Evolutionary conservation across 1,140 invertebrate genomes (phyloP), one percentile per base, ranked within the genome.

Genomic region (Calosoma granatense): DNA sequence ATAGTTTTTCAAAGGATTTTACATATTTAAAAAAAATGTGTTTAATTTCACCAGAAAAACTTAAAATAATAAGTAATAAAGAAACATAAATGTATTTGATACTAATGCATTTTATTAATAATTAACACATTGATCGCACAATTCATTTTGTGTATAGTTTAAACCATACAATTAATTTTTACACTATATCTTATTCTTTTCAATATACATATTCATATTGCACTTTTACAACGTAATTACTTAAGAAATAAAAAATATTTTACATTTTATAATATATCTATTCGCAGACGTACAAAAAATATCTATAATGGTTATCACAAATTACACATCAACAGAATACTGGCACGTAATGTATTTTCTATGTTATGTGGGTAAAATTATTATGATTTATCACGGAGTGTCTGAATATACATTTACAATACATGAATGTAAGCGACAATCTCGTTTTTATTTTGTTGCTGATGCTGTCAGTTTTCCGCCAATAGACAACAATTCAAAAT

Each of bases 171-270:
- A 17, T 47, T 47, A 47, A 36, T 9, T 47, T 17, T 17, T 17
- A 47, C 41, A 9, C 9, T 47, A 9, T 47, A 9, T 47, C 41
- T 47, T 47, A 12, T 47, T 12, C 15, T 11, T 47, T 12, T 11
- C 17, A 47, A 47, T 47, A 47, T 12, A 47, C 17, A 17, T 47
- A 47, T 4, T 47, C 9, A 47, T 47, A 47, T 47, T 47, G 41
- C 41, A 47, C 41, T 47, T 47, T 47, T 47, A 47, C 41, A 47
- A 47, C 41, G 17, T 47, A 47, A 17, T 47, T 47, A 47, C 41
- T 47, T 47, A 17, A 47, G 26, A 30, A 30, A 30, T 30, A 30
- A 30, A 30, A 30, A 30, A 30, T 30, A 4, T 30, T 30, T 30
- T 30, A 30, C 26, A 30, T 30, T 30, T 30, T 14, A 30, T 6